Evolutionary conservation across 2,797 vertebrate genomes (phyloP), one percentile per base, ranked within the genome.

Genomic region (Corythornis leucogaster): DNA sequence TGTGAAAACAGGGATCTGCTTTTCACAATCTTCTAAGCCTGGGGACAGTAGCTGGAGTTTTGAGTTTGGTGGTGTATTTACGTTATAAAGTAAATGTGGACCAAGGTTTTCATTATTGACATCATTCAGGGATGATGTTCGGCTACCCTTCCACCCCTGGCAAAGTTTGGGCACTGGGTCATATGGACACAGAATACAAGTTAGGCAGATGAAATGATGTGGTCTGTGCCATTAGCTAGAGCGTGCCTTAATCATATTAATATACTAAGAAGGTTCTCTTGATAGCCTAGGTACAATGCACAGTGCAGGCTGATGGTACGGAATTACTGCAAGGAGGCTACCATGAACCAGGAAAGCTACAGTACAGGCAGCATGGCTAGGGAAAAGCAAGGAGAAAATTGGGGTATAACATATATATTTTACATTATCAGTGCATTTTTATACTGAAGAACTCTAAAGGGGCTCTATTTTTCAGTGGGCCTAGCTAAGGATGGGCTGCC

Each of bases 401-500:
- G 59, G 81, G 80, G 92, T 95, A 86, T 95, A 43, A 92, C 15
- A 92, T 64, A 85, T 81, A 85, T 92, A 84, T 16, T 16, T 85
- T 82, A 91, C 89, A 95, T 94, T 80, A 85, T 97, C 97, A 97
- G 97, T 96, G 97, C 95, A 97, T 96, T 85, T 96, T 90, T 50
- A 78, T 91, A 69, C 40, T 80, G 66, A 84, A 88, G 70, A 90
- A 82, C 78, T 88, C 74, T 96, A 92, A 90, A 91, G 64, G 85
- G 77, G 48, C 63, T 94, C 92, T 96, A 46, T 55, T 82, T 86
- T 71, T 50, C 82, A 87, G 50, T 18, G 46, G 66, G 42, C 19
- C 3, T 66, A 45, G 71, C 95, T 97, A 96, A 95, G 98, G 98
- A 87, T 96, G 95, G 15, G 91, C 87, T 85, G 97, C 97, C 96